Percentiles rank a stretch among this genome's conserved stretches.
phyloP scores from a whole-genome alignment of 2,113 vertebrate genomes.

The Mungos mungo region DNA sequence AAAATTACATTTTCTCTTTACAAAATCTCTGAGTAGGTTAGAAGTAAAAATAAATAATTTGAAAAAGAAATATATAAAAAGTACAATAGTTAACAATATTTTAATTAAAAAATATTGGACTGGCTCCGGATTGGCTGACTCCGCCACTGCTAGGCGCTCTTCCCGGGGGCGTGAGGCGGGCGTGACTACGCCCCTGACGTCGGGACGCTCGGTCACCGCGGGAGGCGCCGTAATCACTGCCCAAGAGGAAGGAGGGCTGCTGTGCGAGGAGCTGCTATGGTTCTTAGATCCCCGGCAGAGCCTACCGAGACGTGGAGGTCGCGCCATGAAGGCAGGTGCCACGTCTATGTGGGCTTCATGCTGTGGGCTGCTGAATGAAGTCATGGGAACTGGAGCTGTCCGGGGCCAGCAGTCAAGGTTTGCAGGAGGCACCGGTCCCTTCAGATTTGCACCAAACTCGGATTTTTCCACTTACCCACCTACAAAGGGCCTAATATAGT shows the following conservation, averaged over 20 bases:
- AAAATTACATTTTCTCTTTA: too few species aligned
- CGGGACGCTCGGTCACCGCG: slow-evolving; percentile 26
- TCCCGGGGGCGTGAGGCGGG: background rate
- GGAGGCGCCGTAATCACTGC: slow-evolving; percentile 7
- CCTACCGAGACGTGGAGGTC: slow-evolving; percentile 47
- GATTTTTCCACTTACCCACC: slow-evolving; percentile 93
- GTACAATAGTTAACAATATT: too few species aligned
- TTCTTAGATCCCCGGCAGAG: background rate
- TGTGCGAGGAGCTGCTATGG: slow-evolving; percentile 43
- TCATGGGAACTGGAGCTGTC: slow-evolving; percentile 97
- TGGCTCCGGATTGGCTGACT: slow-evolving; percentile 19
- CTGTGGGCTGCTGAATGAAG: slow-evolving; percentile 98
- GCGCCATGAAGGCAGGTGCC: slow-evolving; percentile 93
- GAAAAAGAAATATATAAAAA: too few species aligned
- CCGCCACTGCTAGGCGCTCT: background rate
- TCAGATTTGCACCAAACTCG: slow-evolving; percentile 92
- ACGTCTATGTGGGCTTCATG: slow-evolving; percentile 99
- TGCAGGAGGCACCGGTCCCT: slow-evolving; percentile 91
- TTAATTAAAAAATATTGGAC: accelerated
- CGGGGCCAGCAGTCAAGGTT: slow-evolving; percentile 95
- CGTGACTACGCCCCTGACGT: slow-evolving; percentile 70
- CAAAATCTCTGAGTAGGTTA: too few species aligned
- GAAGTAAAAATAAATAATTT: too few species aligned
- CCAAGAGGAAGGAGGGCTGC: slow-evolving; percentile 22
- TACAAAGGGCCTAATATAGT: slow-evolving; percentile 88